A percentile compares a stretch with the other conserved stretches of the same genome.
Evolutionary conservation across 2,888 invertebrate species (phyloP).

Genomic region (Lithosia quadra): DNA sequence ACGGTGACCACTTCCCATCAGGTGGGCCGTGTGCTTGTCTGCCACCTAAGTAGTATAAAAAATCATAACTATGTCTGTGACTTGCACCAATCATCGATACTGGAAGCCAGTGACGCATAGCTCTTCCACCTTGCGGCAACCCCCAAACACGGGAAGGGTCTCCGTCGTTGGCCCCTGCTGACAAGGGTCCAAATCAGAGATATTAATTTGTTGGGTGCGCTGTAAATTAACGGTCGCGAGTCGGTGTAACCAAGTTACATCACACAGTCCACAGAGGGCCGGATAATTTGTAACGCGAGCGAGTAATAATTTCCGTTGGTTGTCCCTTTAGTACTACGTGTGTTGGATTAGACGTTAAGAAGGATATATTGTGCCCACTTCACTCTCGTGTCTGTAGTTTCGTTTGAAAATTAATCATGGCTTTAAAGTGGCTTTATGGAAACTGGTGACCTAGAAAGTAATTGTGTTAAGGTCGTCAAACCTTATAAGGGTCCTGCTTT

Average conservation of each 20-base stretch:
- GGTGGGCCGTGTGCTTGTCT: no score
- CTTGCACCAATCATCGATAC: background rate
- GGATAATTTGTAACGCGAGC: slow-evolving; percentile 79
- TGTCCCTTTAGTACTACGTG: slow-evolving; percentile 61
- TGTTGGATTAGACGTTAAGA: slow-evolving; percentile 59
- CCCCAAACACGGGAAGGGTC: slow-evolving; percentile 54
- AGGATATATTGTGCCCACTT: slow-evolving; percentile 32
- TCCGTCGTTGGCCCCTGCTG: slow-evolving; percentile 66
- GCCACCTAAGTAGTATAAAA: no score
- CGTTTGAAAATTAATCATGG: background rate
- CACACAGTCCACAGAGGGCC: slow-evolving; percentile 59
- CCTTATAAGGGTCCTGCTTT: background rate
- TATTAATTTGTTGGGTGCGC: slow-evolving; percentile 84
- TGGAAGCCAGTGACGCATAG: slow-evolving; percentile 11
- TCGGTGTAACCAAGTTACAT: slow-evolving; percentile 78
- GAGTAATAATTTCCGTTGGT: slow-evolving; percentile 74
- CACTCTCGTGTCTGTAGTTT: slow-evolving; percentile 8
- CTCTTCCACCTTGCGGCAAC: slow-evolving; percentile 50
- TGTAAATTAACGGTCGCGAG: slow-evolving; percentile 82
- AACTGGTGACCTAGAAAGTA: background rate
- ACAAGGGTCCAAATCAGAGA: slow-evolving; percentile 85
- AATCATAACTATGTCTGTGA: background rate
- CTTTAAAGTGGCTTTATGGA: background rate
- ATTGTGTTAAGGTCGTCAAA: background rate
- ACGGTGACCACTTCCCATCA: no score